Evolutionary conservation across 2,888 invertebrate species (phyloP), one percentile per base, ranked within the genome.

Genomic region (Branchellion lobata): DNA sequence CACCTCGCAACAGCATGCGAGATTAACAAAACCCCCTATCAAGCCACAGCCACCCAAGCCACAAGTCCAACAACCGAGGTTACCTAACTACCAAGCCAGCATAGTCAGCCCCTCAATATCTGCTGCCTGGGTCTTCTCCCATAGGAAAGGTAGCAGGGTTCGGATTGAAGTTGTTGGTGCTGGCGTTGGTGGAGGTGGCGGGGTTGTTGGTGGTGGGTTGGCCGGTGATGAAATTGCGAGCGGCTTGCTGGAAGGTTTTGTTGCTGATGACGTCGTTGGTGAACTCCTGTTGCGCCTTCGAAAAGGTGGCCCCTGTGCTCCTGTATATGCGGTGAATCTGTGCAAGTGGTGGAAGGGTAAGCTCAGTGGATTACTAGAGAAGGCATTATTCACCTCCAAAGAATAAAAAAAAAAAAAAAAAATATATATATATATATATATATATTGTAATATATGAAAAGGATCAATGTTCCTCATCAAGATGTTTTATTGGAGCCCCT

Each of bases 221-320:
- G 14, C 57, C 33, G 3, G 77, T 31, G n/a, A 77, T 77, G 34
- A 94, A 94, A 86, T 92, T 92, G 68, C 92, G 91, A 2, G 96
- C 94, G 33, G 94, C 96, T 83, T 91, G 92, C 89, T 96, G 95
- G 68, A 98, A 96, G 86, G 95, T 94, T 27, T 86, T 94, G 94
- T 97, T 98, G 84, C 93, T 92, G 87, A 98, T 91, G 84, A 99
- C 95, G 86, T 96, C 97, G 71, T 93, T 92, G 57, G 96, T 93
- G 89, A 99, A 99, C 90, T 99, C 99, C 83, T 93, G 93, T 87
- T 97, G 96, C 8, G 99, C 99, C 88, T 99, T 99, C 69, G 95
- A 94, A 87, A 99, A 91, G 86, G 96, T 98, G 80, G 98, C 98
- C 78, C 95, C 97, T 78, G 95, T 94, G 85, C 94, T 95, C 82